phyloP scores from a whole-genome alignment of 2,113 vertebrate species.

The Phylloscopus whistleri region DNA sequence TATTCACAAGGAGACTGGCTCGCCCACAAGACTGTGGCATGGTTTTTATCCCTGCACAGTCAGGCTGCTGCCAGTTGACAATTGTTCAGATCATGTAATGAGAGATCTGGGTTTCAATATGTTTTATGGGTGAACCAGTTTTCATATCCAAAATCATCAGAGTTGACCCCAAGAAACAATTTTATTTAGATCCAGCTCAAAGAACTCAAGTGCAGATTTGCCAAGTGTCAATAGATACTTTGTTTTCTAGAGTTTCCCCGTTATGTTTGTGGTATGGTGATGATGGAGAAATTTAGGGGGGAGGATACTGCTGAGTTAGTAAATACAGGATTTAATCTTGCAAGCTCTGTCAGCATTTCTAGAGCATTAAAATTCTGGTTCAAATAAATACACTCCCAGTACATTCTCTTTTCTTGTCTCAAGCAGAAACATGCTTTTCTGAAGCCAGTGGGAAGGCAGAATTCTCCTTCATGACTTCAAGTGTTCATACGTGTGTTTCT shows the following conservation, averaged over 20 bases:
- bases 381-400: conserved; percentile 17
- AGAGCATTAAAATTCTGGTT: not conserved
- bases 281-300: not conserved
- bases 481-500: not conserved
- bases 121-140: not conserved
- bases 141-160: not conserved
- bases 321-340: conserved; percentile 24
- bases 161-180: not conserved
- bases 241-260: not conserved
- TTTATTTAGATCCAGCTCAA: not conserved
- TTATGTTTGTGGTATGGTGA: not conserved
- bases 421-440: not conserved
- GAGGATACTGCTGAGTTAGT: conserved; percentile 14
- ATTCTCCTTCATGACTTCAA: not conserved
- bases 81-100: not conserved
- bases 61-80: not conserved
- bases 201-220: not conserved
- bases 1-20: not conserved
- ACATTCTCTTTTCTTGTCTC: not conserved
- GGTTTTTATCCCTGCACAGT: not conserved
- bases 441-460: not conserved
- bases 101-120: not conserved
- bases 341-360: conserved; percentile 11
- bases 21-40: not conserved
- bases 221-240: not conserved